These are phyloP conservation scores for Polyodon spathula DNA, from an alignment of 2,113 vertebrate genomes.

Conservation along the genomic window DNA sequence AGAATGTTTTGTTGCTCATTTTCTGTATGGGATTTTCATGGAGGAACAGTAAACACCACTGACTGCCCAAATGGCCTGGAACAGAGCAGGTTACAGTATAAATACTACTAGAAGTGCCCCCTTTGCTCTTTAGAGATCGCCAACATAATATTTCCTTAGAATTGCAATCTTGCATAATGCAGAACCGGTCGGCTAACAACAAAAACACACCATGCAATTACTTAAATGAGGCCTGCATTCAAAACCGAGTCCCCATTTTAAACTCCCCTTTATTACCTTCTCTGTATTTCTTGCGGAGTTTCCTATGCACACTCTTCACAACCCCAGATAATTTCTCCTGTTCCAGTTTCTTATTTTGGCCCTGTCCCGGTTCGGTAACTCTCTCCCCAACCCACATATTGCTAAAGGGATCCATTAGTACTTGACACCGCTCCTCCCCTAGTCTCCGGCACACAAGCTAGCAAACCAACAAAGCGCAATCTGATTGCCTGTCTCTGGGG, in stretches of 20 bases:
- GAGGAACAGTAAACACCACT: no score
- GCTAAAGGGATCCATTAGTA: slow-evolving; percentile 48
- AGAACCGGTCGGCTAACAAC: no score
- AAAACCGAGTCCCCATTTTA: background rate
- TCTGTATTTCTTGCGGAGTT: slow-evolving; percentile 89
- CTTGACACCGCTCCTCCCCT: slow-evolving; percentile 22
- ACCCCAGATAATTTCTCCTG: slow-evolving; percentile 90
- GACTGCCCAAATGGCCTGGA: no score
- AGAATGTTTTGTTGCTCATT: no score
- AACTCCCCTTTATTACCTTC: slow-evolving; percentile 86
- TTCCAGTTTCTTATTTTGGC: slow-evolving; percentile 52
- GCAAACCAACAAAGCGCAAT: slow-evolving; percentile 32
- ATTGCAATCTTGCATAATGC: no score
- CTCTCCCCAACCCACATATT: slow-evolving; percentile 42
- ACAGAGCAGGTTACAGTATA: no score
- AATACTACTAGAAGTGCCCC: no score
- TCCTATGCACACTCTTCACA: slow-evolving; percentile 86
- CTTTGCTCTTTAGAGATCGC: no score
- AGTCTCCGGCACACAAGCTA: slow-evolving; percentile 39
- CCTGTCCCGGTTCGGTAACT: slow-evolving; percentile 27
- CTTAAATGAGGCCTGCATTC: no score
- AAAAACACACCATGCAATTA: no score
- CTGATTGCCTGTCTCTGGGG: slow-evolving; percentile 30
- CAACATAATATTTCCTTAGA: no score
- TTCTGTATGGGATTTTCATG: no score